Evolutionary conservation across 2,888 invertebrate species (phyloP).

Genomic region (Pteria penguin): DNA sequence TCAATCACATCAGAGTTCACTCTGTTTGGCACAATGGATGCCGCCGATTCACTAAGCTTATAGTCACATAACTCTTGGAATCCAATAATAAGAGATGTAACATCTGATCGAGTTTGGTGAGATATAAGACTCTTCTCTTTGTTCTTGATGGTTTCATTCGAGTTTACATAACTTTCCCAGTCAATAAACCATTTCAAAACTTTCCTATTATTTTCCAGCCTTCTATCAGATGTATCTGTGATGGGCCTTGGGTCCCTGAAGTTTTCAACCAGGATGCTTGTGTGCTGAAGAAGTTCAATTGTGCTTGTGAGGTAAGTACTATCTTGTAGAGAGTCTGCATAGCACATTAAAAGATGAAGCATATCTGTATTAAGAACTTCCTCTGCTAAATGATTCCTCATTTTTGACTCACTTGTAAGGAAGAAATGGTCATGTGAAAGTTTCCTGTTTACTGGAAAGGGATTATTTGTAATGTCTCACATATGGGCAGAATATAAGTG

Average conservation of each 20-base stretch:
- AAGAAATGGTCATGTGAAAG: conserved; percentile 22
- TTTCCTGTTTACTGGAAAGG: conserved; percentile 27
- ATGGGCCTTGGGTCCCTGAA: conserved; percentile 36
- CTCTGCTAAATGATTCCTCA: conserved; percentile 22
- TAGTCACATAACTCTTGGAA: conserved; percentile 33
- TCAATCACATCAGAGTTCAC: conserved; percentile 39
- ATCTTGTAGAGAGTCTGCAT: background rate
- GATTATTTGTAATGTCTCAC: conserved; percentile 26
- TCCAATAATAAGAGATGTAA: conserved; percentile 16
- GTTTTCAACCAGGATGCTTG: conserved; percentile 23
- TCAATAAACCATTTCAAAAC: conserved; percentile 23
- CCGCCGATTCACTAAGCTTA: conserved; percentile 14
- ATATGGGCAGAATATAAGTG: conserved; percentile 25
- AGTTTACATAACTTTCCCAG: conserved; percentile 7
- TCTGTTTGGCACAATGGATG: conserved; percentile 31
- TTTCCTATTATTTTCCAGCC: conserved; percentile 18
- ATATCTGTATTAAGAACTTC: conserved; percentile 29
- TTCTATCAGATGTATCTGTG: conserved; percentile 2
- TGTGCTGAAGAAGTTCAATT: conserved; percentile 29
- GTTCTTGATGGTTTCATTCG: background rate
- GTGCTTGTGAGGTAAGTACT: conserved; percentile 8
- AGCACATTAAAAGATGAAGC: conserved; percentile 23
- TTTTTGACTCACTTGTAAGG: conserved; percentile 19
- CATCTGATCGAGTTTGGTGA: conserved; percentile 22
- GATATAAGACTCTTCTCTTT: conserved; percentile 12